phyloP scores from a whole-genome alignment of 2,113 vertebrate species.

The Chunga burmeisteri region DNA sequence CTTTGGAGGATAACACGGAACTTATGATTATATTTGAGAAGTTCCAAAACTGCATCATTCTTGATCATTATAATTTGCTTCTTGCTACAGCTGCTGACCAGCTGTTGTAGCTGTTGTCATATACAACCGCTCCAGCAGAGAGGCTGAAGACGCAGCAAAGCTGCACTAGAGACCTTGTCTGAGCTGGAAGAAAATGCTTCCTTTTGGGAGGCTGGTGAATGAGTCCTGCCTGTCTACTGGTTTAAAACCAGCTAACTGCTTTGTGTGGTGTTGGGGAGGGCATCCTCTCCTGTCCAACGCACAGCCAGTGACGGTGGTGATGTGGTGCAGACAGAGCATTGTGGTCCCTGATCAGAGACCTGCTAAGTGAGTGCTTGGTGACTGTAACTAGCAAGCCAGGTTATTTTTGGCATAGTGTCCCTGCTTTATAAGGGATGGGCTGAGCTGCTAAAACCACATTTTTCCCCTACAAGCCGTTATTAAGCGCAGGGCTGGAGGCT shows the following conservation, averaged over 20 bases:
- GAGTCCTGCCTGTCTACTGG: not conserved
- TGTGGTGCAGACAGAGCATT: not conserved
- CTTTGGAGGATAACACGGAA: not conserved
- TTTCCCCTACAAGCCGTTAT: not conserved
- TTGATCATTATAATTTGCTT: not conserved
- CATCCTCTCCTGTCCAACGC: not conserved
- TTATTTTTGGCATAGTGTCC: not conserved
- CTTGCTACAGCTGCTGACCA: not conserved
- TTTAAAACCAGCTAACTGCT: not conserved
- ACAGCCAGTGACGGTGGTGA: not conserved
- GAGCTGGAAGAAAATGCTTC: not conserved
- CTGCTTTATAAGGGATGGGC: not conserved
- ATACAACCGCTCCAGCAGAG: not conserved
- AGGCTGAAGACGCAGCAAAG: not conserved
- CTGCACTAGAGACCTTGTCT: not conserved
- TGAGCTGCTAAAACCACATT: not conserved
- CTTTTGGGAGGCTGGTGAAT: not conserved
- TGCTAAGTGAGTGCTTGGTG: not conserved
- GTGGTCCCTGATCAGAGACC: not conserved
- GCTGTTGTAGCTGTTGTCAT: not conserved
- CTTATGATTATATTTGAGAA: not conserved
- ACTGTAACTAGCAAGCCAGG: not conserved
- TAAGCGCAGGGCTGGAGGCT: not conserved
- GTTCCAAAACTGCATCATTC: not conserved
- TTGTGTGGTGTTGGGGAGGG: not conserved